phyloP scores from a whole-genome alignment of 2,888 invertebrate genomes.

The Trichogramma evanescens region DNA sequence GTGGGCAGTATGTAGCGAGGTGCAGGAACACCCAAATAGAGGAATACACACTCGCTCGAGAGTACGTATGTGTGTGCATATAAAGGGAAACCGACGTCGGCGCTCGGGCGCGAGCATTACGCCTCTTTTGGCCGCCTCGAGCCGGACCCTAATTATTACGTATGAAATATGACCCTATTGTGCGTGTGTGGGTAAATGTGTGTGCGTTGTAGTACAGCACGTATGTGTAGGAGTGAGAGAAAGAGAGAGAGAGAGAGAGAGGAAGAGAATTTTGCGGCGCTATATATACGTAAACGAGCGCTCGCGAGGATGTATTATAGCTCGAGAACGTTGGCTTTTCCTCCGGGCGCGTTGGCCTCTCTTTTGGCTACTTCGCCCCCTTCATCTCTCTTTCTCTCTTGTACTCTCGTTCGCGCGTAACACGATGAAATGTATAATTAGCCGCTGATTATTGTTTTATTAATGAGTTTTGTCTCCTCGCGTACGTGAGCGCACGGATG shows the following conservation, averaged over 20 bases:
- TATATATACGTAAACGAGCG: not conserved
- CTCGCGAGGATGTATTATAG: not conserved
- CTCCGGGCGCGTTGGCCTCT: too few relatives aligned
- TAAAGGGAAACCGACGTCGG: not conserved
- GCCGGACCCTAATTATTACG: constrained; percentile 16
- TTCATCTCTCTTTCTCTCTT: too few relatives aligned
- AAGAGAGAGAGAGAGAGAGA: constrained; percentile 4
- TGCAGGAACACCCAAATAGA: constrained; percentile 17
- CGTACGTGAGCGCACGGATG: too few relatives aligned
- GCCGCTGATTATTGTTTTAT: too few relatives aligned
- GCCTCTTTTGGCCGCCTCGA: constrained; percentile 4
- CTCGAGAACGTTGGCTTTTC: too few relatives aligned
- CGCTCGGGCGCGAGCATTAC: constrained; percentile 5
- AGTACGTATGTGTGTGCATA: not conserved
- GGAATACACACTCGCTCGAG: not conserved
- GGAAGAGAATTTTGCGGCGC: not conserved
- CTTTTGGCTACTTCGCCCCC: too few relatives aligned
- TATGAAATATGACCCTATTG: constrained; percentile 18
- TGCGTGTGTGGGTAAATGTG: constrained; percentile 6
- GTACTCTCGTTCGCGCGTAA: too few relatives aligned
- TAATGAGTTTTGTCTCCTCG: too few relatives aligned
- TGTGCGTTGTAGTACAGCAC: not conserved
- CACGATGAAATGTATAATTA: too few relatives aligned
- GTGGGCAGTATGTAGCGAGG: not conserved
- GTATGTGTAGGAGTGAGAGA: constrained; percentile 10